These are phyloP conservation scores for Chirona hameri DNA, from an alignment of 2,888 invertebrate species.

Conservation along the genomic window DNA sequence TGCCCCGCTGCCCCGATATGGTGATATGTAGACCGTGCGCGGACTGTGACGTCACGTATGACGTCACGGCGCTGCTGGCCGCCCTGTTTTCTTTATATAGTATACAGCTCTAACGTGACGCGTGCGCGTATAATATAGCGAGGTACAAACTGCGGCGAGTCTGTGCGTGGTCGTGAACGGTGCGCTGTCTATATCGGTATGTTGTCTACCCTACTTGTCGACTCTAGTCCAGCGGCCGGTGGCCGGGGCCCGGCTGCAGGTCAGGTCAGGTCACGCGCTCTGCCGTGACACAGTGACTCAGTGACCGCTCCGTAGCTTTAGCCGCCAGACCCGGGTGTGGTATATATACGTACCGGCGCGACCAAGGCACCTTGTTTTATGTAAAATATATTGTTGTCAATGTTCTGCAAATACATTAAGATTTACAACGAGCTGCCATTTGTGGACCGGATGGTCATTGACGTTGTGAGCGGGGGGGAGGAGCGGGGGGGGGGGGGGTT, in stretches of 20 bases:
- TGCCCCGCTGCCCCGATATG: background rate
- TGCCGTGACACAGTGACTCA: background rate
- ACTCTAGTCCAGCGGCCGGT: slow-evolving; percentile 12
- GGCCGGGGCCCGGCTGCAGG: background rate
- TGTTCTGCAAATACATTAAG: slow-evolving; percentile 24
- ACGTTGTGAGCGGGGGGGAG: background rate
- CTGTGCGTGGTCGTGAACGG: background rate
- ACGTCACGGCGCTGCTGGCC: background rate
- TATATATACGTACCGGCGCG: background rate
- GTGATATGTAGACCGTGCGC: background rate
- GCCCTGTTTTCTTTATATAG: slow-evolving; percentile 5
- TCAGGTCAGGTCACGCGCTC: background rate
- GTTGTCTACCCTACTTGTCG: slow-evolving; percentile 7
- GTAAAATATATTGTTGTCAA: slow-evolving; percentile 27
- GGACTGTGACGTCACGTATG: background rate
- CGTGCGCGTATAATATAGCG: background rate
- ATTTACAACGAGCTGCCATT: background rate
- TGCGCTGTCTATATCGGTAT: background rate
- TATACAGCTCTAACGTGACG: background rate
- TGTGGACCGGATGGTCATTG: background rate
- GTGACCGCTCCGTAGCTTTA: background rate
- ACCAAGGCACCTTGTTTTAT: slow-evolving; percentile 10
- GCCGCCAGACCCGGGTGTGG: background rate
- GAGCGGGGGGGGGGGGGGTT: background rate
- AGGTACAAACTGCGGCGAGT: background rate